Conservation (phyloP, 2,113 vertebrate genomes). For the Apus apus region DNA sequence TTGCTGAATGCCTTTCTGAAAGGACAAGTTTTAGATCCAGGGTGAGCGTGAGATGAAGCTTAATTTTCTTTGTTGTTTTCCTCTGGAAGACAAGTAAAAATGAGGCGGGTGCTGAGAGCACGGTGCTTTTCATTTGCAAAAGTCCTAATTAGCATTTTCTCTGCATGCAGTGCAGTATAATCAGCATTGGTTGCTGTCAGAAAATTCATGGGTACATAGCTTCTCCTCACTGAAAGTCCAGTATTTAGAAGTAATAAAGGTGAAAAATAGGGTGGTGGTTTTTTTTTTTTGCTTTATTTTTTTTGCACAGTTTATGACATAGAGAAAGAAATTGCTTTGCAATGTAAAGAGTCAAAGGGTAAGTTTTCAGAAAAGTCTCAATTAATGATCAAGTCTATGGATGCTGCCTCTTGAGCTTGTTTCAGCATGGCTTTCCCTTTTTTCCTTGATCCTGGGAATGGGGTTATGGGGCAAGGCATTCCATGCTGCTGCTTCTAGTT, state of each 20-base stretch:
- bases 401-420: neutral
- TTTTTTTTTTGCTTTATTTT: neutral
- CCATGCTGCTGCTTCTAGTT: neutral
- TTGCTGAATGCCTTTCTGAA: slow-evolving; percentile 45
- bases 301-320: no score
- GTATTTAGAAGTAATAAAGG: neutral
- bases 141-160: slow-evolving; percentile 71
- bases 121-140: slow-evolving; percentile 61
- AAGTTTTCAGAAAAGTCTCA: neutral
- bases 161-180: slow-evolving; percentile 16
- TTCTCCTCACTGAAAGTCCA: neutral
- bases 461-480: neutral
- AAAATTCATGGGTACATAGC: slow-evolving; percentile 20
- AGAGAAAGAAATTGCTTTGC: neutral
- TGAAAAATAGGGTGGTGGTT: neutral
- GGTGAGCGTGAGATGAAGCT: slow-evolving; percentile 67
- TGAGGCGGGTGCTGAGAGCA: slow-evolving; percentile 25
- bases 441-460: neutral
- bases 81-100: slow-evolving; percentile 49
- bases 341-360: neutral
- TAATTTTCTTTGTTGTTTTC: slow-evolving; percentile 63
- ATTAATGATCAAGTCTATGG: neutral
- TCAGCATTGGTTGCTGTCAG: slow-evolving; percentile 43
- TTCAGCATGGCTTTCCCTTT: neutral
- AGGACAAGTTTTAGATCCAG: slow-evolving; percentile 41